Evolutionary conservation across 1,140 invertebrate species (phyloP), one percentile per base, ranked within the genome.

Genomic region (Drosophila burlai): DNA sequence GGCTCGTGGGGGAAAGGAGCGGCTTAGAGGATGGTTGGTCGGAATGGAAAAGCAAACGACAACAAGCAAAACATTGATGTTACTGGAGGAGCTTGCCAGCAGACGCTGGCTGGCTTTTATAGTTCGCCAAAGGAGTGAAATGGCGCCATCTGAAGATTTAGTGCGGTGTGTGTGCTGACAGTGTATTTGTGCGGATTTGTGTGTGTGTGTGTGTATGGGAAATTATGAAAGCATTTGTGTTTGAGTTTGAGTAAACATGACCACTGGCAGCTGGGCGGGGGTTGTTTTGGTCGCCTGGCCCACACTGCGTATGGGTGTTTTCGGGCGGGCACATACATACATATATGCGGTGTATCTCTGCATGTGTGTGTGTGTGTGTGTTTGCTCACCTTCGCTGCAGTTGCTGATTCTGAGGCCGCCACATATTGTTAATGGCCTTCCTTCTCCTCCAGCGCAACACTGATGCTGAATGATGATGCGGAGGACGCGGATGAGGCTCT

Each of bases 121-220:
- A 77, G 79, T 42, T 68, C 31, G 49, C 59, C 66, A 71, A 79
- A 83, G 76, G 80, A 89, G 84, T 81, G 68, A 90, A 90, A 67
- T 90, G 85, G 85, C 85, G 82, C 85, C 85, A 90, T 76, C 76
- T 74, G 59, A 85, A 90, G 79, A 90, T 85, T 85, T 90, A 54
- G 47, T 59, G 26, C 11, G 47, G 6, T 60, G 36, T 49, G 4
- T 78, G 42, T 66, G 34, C 47, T 50, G 9, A n/a, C 16, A 43
- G 9, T 47, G 36, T 43, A 4, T 18, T 29, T 74, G 18, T 60
- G 15, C 50, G 24, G 42, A 26, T 58, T 49, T 43, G n/a, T 45
- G 29, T 40, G 47, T 62, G 49, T 68, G 24, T 46, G n/a, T 45
- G 50, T 58, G 63, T 57, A 29, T 36, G 61, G 59, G 67, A 67